These are phyloP conservation scores for Thymelicus acteon DNA, from an alignment of 2,888 invertebrate genomes.

Conservation along the genomic window DNA sequence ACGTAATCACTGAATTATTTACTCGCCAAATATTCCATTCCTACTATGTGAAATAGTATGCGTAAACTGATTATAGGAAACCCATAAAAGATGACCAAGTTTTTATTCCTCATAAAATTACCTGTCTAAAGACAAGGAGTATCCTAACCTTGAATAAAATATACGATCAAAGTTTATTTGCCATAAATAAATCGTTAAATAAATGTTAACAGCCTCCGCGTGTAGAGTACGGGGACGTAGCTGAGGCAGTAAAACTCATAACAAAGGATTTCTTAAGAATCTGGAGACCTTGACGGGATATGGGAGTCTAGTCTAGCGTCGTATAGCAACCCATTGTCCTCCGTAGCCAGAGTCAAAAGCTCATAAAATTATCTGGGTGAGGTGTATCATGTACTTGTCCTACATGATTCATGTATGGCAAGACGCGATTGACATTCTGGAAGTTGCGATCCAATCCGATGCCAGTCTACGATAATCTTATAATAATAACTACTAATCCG, in stretches of 20 bases:
- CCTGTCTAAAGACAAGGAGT: conserved; percentile 19
- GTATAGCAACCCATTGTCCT: no score
- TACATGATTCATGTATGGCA: no score
- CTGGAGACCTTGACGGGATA: conserved; percentile 11
- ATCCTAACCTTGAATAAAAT: conserved; percentile 38
- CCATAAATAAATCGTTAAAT: conserved; percentile 67
- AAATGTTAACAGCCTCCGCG: conserved; percentile 51
- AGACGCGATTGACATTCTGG: no score
- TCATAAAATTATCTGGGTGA: no score
- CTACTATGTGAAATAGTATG: no score
- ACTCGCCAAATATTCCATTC: not conserved
- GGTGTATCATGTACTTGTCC: no score
- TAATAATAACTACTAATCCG: no score
- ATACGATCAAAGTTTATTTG: conserved; percentile 58
- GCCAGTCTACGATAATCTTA: no score
- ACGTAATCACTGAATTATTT: not conserved
- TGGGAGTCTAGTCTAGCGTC: no score
- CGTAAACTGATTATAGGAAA: not conserved
- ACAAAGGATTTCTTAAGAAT: conserved; percentile 48
- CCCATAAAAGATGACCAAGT: not conserved
- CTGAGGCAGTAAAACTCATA: conserved; percentile 59
- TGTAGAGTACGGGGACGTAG: conserved; percentile 50
- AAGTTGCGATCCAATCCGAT: no score
- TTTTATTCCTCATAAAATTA: conserved; percentile 19
- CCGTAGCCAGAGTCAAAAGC: no score